Percentiles rank a stretch among this genome's conserved stretches.
Conservation (phyloP, 2,888 invertebrate species). For the Pyralis farinalis region DNA sequence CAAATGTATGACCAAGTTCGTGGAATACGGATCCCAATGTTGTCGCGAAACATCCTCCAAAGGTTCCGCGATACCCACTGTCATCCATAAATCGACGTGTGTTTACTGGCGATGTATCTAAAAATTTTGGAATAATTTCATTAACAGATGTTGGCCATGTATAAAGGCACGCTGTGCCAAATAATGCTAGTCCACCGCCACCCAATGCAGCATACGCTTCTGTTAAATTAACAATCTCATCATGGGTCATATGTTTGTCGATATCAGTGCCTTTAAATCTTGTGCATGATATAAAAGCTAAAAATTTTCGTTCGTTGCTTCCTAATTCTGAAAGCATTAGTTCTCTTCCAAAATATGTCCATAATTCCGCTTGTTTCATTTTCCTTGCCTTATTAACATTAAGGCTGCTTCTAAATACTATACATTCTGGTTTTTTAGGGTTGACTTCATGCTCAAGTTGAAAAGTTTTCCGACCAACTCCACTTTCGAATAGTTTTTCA, state of each 20-base stretch:
- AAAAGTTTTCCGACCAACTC: slow-evolving; percentile 90
- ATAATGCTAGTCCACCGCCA: slow-evolving; percentile 94
- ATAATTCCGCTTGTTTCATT: slow-evolving; percentile 89
- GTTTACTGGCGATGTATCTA: slow-evolving; percentile 84
- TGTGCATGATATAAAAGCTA: slow-evolving; percentile 94
- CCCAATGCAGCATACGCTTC: slow-evolving; percentile 95
- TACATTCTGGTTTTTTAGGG: slow-evolving; percentile 82
- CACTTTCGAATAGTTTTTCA: slow-evolving; percentile 91
- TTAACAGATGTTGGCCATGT: slow-evolving; percentile 91
- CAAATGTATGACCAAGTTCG: slow-evolving; percentile 96
- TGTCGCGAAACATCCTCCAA: slow-evolving; percentile 93
- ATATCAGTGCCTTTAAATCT: slow-evolving; percentile 84
- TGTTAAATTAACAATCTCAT: slow-evolving; percentile 85
- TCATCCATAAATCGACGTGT: slow-evolving; percentile 91
- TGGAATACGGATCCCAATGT: slow-evolving; percentile 95
- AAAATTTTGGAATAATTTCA: slow-evolving; percentile 82
- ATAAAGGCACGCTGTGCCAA: slow-evolving; percentile 94
- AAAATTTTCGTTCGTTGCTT: slow-evolving; percentile 88
- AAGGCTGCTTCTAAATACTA: slow-evolving; percentile 87
- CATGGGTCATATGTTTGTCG: slow-evolving; percentile 83
- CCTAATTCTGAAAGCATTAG: slow-evolving; percentile 86
- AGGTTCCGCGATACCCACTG: slow-evolving; percentile 93
- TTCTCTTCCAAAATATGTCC: slow-evolving; percentile 92
- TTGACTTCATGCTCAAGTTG: slow-evolving; percentile 85
- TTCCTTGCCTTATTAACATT: slow-evolving; percentile 85